phyloP scores from a whole-genome alignment of 1,140 invertebrate genomes.

The Panulirus ornatus region DNA sequence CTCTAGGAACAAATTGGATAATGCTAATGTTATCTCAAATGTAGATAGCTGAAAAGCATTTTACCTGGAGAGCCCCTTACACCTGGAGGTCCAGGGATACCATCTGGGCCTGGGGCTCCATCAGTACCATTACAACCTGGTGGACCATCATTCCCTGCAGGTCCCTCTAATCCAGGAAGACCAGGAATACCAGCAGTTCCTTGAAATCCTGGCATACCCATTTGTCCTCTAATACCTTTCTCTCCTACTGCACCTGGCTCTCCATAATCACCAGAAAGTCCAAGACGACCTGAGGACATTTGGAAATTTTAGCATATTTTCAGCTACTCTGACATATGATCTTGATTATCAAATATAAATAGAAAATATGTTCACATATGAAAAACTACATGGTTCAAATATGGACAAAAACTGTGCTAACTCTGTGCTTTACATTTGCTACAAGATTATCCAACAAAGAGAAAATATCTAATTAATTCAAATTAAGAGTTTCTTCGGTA shows the following conservation, averaged over 20 bases:
- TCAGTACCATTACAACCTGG: constrained; percentile 54
- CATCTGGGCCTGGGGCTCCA: not conserved
- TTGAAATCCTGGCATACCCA: constrained; percentile 57
- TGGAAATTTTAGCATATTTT: no score
- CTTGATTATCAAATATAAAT: no score
- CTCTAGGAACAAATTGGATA: not conserved
- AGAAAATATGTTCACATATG: no score
- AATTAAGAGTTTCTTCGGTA: no score
- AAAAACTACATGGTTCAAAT: no score
- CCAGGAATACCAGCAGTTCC: constrained; percentile 62
- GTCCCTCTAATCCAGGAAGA: constrained; percentile 47
- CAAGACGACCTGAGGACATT: constrained; percentile 19
- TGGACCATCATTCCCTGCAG: constrained; percentile 15
- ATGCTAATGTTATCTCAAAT: not conserved
- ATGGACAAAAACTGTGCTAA: no score
- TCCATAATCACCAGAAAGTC: constrained; percentile 31
- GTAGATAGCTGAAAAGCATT: no score
- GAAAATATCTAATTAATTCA: no score
- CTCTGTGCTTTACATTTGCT: no score
- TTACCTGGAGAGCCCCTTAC: constrained; percentile 36
- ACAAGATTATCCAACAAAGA: no score
- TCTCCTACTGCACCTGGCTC: constrained; percentile 49
- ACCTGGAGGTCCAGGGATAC: constrained; percentile 20
- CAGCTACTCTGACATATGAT: no score
- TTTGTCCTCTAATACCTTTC: constrained; percentile 43